Base-by-base conservation (phyloP, 1,140 invertebrate species). In the Micrasema minimum region DNA sequence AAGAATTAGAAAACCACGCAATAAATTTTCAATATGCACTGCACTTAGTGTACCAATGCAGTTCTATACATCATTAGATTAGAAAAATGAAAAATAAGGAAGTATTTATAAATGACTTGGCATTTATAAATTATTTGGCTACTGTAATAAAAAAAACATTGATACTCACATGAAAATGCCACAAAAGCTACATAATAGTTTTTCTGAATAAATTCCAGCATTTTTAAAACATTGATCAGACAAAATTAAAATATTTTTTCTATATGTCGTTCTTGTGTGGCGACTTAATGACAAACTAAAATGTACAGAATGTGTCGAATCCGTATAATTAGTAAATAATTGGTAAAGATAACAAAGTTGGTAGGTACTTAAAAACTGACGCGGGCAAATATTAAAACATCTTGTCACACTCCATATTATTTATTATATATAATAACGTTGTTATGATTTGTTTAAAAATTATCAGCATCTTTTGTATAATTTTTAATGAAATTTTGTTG, bases 81-180 rank as follows among this genome's bases (percentile, higher is more conserved):
- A n/a, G n/a, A n/a, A n/a, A n/a, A n/a, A n/a, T n/a, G n/a, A n/a
- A n/a, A n/a, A n/a, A n/a, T n/a, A n/a, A n/a, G n/a, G n/a, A n/a
- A n/a, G n/a, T n/a, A n/a, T n/a, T n/a, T n/a, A n/a, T n/a, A n/a
- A n/a, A n/a, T n/a, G n/a, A n/a, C n/a, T n/a, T n/a, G n/a, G n/a
- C n/a, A n/a, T 31, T 7, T 31, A 31, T 7, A 31, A 31, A 4
- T 31, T 31, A 7, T 31, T 31, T 31, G 26, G 26, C 7, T 2
- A 31, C 26, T 43, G 14, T 5, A 43, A 43, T 12, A 43, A 43
- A 11, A 48, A 48, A 18, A 48, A 48, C 9, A 48, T 45, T 20
- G 2, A 53, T 59, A 73, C 66, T 73, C 57, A 73, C 72, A 69
- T 53, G 72, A 53, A 10, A 73, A 35, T 31, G 62, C 51, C 7